These are phyloP conservation scores for Dendronephthya gigantea DNA, from an alignment of 64 coral and sea anemone species.

Conservation along the genomic window DNA sequence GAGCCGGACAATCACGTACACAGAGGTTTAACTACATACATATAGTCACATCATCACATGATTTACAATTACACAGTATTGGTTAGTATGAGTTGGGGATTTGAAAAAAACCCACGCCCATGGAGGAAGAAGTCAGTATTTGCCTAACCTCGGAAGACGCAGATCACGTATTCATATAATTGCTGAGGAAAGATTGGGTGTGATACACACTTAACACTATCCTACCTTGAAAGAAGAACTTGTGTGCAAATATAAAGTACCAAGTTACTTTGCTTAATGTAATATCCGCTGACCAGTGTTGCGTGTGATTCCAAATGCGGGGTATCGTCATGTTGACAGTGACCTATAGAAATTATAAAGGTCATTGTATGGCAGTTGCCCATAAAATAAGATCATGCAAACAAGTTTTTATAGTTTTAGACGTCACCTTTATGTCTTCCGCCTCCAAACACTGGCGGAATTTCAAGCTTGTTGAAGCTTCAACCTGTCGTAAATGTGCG, in stretches of 20 bases:
- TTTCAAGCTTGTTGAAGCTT: slow-evolving; percentile 75
- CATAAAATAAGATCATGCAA: too few relatives aligned
- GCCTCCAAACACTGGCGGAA: slow-evolving; percentile 68
- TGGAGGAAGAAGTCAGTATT: too few relatives aligned
- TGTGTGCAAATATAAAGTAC: slow-evolving; percentile 99
- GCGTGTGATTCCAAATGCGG: slow-evolving; percentile 89
- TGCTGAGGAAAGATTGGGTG: not conserved
- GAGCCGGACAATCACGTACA: too few relatives aligned
- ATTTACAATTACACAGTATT: too few relatives aligned
- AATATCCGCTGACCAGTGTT: slow-evolving; percentile 92
- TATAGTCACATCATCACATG: too few relatives aligned
- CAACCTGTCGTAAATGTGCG: slow-evolving; percentile 65
- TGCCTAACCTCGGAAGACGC: too few relatives aligned
- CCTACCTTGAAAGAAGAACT: slow-evolving; percentile 98
- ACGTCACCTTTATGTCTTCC: slow-evolving; percentile 59
- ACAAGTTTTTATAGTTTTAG: too few relatives aligned
- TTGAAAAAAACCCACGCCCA: too few relatives aligned
- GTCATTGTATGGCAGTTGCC: too few relatives aligned
- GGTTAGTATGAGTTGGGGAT: too few relatives aligned
- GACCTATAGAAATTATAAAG: slow-evolving; percentile 14
- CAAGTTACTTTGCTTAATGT: slow-evolving; percentile 63
- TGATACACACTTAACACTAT: not conserved
- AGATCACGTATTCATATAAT: too few relatives aligned
- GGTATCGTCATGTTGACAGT: slow-evolving; percentile 86
- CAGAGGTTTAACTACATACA: too few relatives aligned